phyloP scores from a whole-genome alignment of 2,797 vertebrate genomes.

The Trichosurus vulpecula region DNA sequence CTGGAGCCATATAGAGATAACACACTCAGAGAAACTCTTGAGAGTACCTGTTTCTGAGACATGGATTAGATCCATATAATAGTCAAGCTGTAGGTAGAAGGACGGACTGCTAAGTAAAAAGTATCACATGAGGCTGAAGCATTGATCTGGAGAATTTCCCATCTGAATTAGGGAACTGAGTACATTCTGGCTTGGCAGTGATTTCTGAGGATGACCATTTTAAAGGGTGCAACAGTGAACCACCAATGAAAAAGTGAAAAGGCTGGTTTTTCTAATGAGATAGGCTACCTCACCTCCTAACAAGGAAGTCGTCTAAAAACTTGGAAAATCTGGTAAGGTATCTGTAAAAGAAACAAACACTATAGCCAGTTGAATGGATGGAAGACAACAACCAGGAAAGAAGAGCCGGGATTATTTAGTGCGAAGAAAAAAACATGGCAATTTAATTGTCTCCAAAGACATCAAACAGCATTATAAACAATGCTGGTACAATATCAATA shows the following conservation, averaged over 20 bases:
- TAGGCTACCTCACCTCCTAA: not conserved
- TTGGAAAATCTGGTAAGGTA: not conserved
- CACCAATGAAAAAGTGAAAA: not conserved
- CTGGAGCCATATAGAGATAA: too few relatives aligned
- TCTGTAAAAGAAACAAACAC: not conserved
- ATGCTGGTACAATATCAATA: not conserved
- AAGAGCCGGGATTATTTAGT: constrained; percentile 16
- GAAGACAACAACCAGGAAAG: constrained; percentile 29
- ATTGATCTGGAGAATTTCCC: not conserved
- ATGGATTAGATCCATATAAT: not conserved
- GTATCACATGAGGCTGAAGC: not conserved
- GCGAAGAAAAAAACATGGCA: not conserved
- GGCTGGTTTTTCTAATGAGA: constrained; percentile 12
- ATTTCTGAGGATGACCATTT: not conserved
- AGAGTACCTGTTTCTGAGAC: not conserved
- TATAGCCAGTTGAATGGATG: not conserved
- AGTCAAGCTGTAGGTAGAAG: not conserved
- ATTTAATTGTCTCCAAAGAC: not conserved
- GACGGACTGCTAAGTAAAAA: not conserved
- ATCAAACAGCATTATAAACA: not conserved
- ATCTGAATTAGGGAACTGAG: not conserved
- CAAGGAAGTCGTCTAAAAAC: not conserved
- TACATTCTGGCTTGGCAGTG: not conserved
- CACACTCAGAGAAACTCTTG: not conserved
- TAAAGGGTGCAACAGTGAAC: too few relatives aligned